phyloP scores from a whole-genome alignment of 2,113 vertebrate species.

The Polypterus bichir region DNA sequence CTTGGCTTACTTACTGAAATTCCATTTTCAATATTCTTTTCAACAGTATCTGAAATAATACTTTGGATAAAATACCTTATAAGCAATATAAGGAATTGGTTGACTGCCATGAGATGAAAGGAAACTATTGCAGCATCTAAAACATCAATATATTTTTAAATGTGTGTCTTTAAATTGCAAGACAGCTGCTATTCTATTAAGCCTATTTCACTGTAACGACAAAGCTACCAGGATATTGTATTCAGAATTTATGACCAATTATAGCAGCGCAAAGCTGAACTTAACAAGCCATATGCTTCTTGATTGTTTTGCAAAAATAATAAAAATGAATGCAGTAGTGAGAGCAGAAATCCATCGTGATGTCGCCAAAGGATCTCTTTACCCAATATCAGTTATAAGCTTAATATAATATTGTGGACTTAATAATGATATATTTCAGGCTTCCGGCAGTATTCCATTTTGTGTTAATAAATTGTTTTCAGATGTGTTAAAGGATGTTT shows the following conservation, averaged over 20 bases:
- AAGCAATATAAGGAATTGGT: neutral
- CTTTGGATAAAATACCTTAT: neutral
- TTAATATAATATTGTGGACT: slow-evolving; percentile 97
- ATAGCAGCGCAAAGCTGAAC: slow-evolving; percentile 50
- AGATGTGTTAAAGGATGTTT: slow-evolving; percentile 60
- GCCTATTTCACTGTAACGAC: slow-evolving; percentile 22
- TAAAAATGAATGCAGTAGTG: slow-evolving; percentile 61
- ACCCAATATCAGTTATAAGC: slow-evolving; percentile 71
- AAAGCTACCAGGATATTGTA: slow-evolving; percentile 24
- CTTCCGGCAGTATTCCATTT: slow-evolving; percentile 70
- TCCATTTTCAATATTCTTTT: too few relatives aligned
- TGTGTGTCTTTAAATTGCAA: slow-evolving; percentile 6
- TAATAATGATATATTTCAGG: slow-evolving; percentile 89
- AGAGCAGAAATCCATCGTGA: slow-evolving; percentile 70
- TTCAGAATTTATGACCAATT: slow-evolving; percentile 53
- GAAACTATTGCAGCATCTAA: neutral
- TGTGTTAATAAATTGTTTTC: slow-evolving; percentile 85
- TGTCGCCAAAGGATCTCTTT: slow-evolving; percentile 72
- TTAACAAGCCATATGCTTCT: slow-evolving; percentile 60
- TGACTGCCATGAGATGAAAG: neutral
- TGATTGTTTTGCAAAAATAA: slow-evolving; percentile 59
- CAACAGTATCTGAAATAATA: too few relatives aligned
- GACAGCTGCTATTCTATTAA: slow-evolving; percentile 22
- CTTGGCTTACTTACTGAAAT: too few relatives aligned
- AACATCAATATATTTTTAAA: slow-evolving; percentile 2